Evolutionary conservation across 2,888 invertebrate genomes (phyloP).

Genomic region (Oegoconia quadripuncta): DNA sequence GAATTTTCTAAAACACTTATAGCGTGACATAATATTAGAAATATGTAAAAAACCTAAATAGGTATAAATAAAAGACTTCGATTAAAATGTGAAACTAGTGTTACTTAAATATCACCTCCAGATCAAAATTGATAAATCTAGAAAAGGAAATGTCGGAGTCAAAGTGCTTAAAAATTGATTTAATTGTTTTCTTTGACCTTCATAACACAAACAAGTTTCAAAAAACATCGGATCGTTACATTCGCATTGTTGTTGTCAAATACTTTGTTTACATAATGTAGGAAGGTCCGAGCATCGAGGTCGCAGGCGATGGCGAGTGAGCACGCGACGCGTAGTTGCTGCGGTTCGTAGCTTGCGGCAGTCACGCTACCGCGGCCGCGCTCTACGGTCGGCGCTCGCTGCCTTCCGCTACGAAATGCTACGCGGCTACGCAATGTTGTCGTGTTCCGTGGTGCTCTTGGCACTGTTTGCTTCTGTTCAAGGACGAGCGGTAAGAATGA

Average conservation of each 20-base stretch:
- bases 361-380: conserved; percentile 61
- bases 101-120: too few species aligned
- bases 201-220: conserved; percentile 2
- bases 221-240: conserved; percentile 1
- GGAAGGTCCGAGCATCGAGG: conserved; percentile 37
- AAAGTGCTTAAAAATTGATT: neutral
- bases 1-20: too few species aligned
- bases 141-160: neutral
- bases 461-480: conserved; percentile 64
- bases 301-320: conserved; percentile 26
- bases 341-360: conserved; percentile 56
- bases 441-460: conserved; percentile 55
- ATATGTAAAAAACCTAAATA: too few species aligned
- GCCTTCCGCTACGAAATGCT: conserved; percentile 38
- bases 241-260: conserved; percentile 50
- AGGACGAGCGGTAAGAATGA: conserved; percentile 72
- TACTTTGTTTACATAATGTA: conserved; percentile 69
- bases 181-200: neutral
- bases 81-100: too few species aligned
- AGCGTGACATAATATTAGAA: too few species aligned
- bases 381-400: conserved; percentile 40
- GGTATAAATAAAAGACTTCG: too few species aligned
- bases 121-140: neutral
- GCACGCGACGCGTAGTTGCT: conserved; percentile 27
- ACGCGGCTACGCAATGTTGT: conserved; percentile 60